A percentile compares a stretch with the other conserved stretches of the same genome.
Evolutionary conservation across 2,888 invertebrate species (phyloP).

Genomic region (Phaonia tiefii): DNA sequence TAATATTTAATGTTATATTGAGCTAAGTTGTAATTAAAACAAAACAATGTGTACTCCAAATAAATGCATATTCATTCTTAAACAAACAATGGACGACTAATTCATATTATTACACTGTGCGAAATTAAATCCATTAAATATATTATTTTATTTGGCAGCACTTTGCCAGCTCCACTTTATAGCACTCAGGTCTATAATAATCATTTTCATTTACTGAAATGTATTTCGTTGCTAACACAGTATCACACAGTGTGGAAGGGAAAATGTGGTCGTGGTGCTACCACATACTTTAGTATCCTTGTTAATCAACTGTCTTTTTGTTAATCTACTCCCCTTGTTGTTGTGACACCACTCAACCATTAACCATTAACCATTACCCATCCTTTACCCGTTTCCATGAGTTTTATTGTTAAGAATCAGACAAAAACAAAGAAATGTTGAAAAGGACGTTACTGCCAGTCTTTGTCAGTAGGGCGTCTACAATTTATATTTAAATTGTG

Average conservation of each 20-base stretch:
- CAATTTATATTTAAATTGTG: conserved; percentile 59
- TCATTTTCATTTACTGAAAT: conserved; percentile 1
- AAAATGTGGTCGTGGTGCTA: conserved; percentile 9
- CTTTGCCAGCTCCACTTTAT: not conserved
- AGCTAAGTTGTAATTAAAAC: no score
- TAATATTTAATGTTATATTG: no score
- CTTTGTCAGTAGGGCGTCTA: conserved; percentile 49
- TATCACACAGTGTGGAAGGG: not conserved
- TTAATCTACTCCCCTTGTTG: not conserved
- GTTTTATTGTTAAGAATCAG: no score
- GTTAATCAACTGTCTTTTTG: conserved; percentile 19
- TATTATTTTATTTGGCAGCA: not conserved
- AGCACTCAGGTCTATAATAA: conserved; percentile 4
- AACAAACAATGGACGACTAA: no score
- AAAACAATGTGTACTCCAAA: no score
- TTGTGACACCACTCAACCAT: not conserved
- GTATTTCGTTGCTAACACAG: no score
- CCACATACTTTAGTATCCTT: conserved; percentile 14
- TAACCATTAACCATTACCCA: not conserved
- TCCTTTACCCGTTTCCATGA: no score
- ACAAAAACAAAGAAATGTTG: not conserved
- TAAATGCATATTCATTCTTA: no score
- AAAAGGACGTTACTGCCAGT: conserved; percentile 42
- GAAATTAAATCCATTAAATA: not conserved
- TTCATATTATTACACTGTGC: no score